Conservation (phyloP, 2,888 invertebrate species). For the Axea sp. region DNA sequence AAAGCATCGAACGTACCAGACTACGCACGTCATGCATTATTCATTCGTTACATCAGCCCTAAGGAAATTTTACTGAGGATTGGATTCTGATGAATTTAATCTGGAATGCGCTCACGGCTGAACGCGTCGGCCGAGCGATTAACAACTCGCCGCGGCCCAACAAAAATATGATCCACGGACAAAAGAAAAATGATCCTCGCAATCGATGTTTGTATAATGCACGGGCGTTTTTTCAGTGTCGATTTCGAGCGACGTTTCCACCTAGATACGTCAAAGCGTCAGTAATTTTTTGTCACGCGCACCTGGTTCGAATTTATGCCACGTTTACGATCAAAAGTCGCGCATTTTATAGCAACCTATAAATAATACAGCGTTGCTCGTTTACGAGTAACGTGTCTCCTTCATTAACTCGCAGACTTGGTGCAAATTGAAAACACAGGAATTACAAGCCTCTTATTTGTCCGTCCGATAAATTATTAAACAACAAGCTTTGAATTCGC, state of each 20-base stretch:
- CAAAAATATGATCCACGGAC: conserved; percentile 34
- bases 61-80: conserved; percentile 72
- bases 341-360: conserved; percentile 14
- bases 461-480: conserved; percentile 67
- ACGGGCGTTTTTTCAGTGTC: not conserved
- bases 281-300: conserved; percentile 10
- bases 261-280: not conserved
- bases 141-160: conserved; percentile 70
- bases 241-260: not conserved
- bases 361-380: conserved; percentile 33
- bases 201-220: conserved; percentile 48
- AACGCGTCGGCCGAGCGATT: conserved; percentile 68
- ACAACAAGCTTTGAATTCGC: conserved; percentile 55
- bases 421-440: conserved; percentile 63
- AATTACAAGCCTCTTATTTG: conserved; percentile 64
- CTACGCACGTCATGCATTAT: conserved; percentile 74
- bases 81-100: conserved; percentile 79
- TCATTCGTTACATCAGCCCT: conserved; percentile 72
- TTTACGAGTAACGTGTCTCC: conserved; percentile 30
- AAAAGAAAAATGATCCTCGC: conserved; percentile 29
- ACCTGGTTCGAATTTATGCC: conserved; percentile 23
- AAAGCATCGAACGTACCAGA: conserved; percentile 64
- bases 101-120: conserved; percentile 74
- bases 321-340: conserved; percentile 10
- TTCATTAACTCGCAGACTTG: conserved; percentile 26